Conservation (phyloP, 2,113 vertebrate genomes). For the Hirundichthys speculiger region DNA sequence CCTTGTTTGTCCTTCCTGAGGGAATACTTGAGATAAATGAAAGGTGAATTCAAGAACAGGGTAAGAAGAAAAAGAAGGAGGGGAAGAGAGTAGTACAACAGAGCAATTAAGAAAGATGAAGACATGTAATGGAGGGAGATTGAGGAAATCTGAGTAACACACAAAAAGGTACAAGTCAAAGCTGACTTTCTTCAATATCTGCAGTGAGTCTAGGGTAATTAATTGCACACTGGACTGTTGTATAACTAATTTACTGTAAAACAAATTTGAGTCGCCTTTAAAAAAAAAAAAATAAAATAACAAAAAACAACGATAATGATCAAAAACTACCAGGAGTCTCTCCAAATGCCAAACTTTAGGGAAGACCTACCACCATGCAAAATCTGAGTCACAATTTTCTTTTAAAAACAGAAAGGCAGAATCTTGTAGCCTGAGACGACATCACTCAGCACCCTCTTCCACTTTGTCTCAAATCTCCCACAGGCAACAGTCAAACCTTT, state of each 20-base stretch:
- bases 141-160: background rate
- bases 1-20: constrained; percentile 44
- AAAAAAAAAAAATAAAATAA: background rate
- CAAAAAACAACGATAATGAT: background rate
- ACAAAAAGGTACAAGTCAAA: background rate
- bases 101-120: constrained; percentile 18
- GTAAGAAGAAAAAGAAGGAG: constrained; percentile 1
- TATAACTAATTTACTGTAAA: too few relatives aligned
- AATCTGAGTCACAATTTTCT: constrained; percentile 37
- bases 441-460: constrained; percentile 60
- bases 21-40: constrained; percentile 42
- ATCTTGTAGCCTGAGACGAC: constrained; percentile 66
- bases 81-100: constrained; percentile 12
- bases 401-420: constrained; percentile 62
- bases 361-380: background rate
- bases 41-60: constrained; percentile 6
- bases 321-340: background rate
- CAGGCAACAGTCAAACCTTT: constrained; percentile 21
- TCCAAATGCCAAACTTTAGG: background rate
- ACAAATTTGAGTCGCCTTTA: background rate
- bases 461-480: constrained; percentile 32
- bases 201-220: background rate
- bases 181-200: constrained; percentile 2
- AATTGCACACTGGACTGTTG: background rate
- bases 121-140: constrained; percentile 2